Percentiles rank a stretch among this genome's conserved stretches.
Evolutionary conservation across 2,113 vertebrate species (phyloP).

Genomic region (Caranx ignobilis): DNA sequence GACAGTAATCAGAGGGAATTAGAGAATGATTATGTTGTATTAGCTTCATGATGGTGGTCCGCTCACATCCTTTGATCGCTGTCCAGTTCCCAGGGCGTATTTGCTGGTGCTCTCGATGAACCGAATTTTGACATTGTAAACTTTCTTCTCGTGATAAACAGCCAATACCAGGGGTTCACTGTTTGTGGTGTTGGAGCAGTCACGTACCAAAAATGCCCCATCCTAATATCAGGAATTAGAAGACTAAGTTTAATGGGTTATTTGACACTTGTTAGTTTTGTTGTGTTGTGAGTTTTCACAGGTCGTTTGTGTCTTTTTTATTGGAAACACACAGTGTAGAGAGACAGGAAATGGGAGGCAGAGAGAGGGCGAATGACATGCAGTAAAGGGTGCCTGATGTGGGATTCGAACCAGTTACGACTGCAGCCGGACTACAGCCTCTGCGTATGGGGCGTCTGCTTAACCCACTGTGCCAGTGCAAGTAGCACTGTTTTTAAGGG

Average conservation of each 20-base stretch:
- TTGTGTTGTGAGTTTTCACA: not conserved
- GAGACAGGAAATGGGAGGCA: too few species aligned
- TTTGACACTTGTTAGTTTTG: not conserved
- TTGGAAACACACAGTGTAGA: too few species aligned
- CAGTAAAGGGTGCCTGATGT: too few species aligned
- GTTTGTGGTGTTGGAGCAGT: constrained; percentile 85
- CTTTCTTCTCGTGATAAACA: constrained; percentile 87
- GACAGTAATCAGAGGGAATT: not conserved
- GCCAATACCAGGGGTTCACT: constrained; percentile 90
- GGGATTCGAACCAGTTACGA: too few species aligned
- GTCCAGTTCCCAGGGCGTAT: constrained; percentile 88
- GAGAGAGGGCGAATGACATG: too few species aligned
- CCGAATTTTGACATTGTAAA: constrained; percentile 95
- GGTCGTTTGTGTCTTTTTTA: too few species aligned
- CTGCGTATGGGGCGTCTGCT: too few species aligned
- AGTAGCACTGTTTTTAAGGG: too few species aligned
- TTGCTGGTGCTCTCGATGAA: constrained; percentile 84
- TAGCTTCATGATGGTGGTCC: not conserved
- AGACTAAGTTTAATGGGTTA: not conserved
- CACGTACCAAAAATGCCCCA: constrained; percentile 90
- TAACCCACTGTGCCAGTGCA: too few species aligned
- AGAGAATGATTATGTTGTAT: not conserved
- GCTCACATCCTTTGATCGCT: constrained; percentile 89
- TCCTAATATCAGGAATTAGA: constrained; percentile 79
- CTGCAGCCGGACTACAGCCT: too few species aligned